Conservation (phyloP, 2,888 invertebrate genomes). For the Diaperis boleti region DNA sequence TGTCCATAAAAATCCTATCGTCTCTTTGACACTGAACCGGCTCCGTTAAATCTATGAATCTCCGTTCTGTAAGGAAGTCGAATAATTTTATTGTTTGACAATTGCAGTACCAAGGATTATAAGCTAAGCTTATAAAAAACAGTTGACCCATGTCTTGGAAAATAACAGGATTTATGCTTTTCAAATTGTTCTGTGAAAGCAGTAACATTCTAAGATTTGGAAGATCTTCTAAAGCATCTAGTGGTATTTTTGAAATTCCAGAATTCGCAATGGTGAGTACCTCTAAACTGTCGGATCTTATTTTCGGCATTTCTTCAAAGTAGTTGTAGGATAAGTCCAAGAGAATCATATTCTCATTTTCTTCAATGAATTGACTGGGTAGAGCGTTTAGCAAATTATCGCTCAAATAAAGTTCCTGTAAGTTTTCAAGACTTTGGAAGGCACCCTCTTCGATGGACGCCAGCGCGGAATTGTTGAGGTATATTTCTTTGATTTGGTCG, state of each 20-base stretch:
- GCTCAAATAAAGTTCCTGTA: constrained; percentile 61
- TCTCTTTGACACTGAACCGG: constrained; percentile 51
- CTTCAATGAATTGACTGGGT: constrained; percentile 54
- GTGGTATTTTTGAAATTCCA: constrained; percentile 55
- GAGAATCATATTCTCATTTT: constrained; percentile 56
- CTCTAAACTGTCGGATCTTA: constrained; percentile 58
- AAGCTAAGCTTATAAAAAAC: constrained; percentile 54
- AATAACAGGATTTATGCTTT: constrained; percentile 51
- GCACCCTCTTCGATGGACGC: constrained; percentile 56
- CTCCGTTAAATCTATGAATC: constrained; percentile 50
- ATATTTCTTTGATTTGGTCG: constrained; percentile 56
- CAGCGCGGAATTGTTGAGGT: constrained; percentile 58
- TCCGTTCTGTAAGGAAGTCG: constrained; percentile 50
- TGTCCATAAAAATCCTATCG: constrained; percentile 46
- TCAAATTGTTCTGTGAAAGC: constrained; percentile 60
- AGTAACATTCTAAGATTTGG: constrained; percentile 59
- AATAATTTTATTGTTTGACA: constrained; percentile 58
- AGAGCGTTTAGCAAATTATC: constrained; percentile 58
- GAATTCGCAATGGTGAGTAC: constrained; percentile 58
- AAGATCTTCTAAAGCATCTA: constrained; percentile 53
- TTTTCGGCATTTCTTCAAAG: constrained; percentile 57
- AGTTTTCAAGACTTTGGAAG: constrained; percentile 56
- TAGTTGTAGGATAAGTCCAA: constrained; percentile 61
- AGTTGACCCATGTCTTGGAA: constrained; percentile 50
- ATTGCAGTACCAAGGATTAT: constrained; percentile 58